These are phyloP conservation scores for Aricia agestis DNA, from an alignment of 1,140 invertebrate genomes.

Conservation along the genomic window DNA sequence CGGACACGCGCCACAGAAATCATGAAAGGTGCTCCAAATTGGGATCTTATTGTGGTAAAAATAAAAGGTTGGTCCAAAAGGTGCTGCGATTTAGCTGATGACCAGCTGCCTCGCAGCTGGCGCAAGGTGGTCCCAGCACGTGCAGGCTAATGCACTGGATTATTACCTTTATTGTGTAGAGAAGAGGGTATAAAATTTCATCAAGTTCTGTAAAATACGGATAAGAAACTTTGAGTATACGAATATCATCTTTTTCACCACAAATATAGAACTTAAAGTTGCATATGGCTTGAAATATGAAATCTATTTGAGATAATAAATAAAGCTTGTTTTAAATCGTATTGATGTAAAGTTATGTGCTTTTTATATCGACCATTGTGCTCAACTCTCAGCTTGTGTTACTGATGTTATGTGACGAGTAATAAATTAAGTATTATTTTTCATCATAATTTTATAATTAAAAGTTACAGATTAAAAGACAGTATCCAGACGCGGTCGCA, in stretches of 20 bases:
- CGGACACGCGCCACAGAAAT: background rate
- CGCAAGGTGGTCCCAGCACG: conserved; percentile 21
- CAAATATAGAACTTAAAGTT: background rate
- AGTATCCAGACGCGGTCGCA: too few relatives aligned
- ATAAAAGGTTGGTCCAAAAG: conserved; percentile 16
- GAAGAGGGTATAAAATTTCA: background rate
- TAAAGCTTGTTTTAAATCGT: conserved; percentile 9
- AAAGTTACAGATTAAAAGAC: too few relatives aligned
- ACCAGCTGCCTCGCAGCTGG: conserved; percentile 21
- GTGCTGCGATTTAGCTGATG: conserved; percentile 17
- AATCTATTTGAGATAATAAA: conserved; percentile 4
- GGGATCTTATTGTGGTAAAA: conserved; percentile 15
- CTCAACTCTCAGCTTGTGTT: background rate
- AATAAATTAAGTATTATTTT: background rate
- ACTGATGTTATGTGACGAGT: background rate
- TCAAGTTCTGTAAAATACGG: background rate
- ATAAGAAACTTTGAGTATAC: background rate
- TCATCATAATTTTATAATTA: too few relatives aligned
- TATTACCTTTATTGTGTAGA: background rate
- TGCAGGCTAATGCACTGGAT: background rate
- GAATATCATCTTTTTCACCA: background rate
- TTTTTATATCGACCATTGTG: background rate
- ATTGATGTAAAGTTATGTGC: background rate
- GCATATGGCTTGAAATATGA: background rate
- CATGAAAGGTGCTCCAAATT: conserved; percentile 8